Evolutionary conservation across 1,140 invertebrate species (phyloP).

Genomic region (Drosophila novamexicana): DNA sequence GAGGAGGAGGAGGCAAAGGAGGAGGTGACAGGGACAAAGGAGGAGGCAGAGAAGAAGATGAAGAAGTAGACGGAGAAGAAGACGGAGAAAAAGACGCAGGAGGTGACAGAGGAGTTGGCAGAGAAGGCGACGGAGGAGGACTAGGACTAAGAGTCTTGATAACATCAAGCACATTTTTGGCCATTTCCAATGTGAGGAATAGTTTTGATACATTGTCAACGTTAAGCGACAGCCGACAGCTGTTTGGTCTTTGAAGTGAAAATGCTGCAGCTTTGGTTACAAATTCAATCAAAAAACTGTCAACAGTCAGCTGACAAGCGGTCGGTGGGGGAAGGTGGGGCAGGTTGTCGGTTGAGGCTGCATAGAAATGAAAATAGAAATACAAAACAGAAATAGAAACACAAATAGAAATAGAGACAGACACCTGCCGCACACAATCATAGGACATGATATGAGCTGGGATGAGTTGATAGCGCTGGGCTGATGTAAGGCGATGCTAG

Average conservation of each 20-base stretch:
- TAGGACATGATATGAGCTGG: slow-evolving; percentile 32
- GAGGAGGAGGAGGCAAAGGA: too few relatives aligned
- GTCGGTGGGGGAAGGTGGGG: not conserved
- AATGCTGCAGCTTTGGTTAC: slow-evolving; percentile 71
- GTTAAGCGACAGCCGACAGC: not conserved
- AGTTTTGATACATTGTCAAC: slow-evolving; percentile 38
- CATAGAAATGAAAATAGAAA: not conserved
- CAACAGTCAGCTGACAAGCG: slow-evolving; percentile 40
- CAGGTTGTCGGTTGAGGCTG: not conserved
- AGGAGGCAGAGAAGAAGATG: too few relatives aligned
- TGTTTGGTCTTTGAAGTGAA: slow-evolving; percentile 64
- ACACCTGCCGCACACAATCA: slow-evolving; percentile 8
- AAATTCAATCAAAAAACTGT: slow-evolving; percentile 78
- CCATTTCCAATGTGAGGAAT: slow-evolving; percentile 4
- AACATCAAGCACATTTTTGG: not conserved
- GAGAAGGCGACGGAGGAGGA: too few relatives aligned
- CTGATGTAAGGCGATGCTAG: slow-evolving; percentile 70
- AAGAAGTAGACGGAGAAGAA: too few relatives aligned
- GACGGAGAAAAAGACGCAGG: too few relatives aligned
- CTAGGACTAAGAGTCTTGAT: too few relatives aligned
- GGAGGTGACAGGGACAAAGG: too few relatives aligned
- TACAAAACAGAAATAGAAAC: not conserved
- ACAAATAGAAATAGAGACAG: slow-evolving; percentile 9
- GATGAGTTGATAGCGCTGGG: slow-evolving; percentile 10
- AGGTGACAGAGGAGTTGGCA: too few relatives aligned